These are phyloP conservation scores for Oreochromis niloticus DNA, from an alignment of 2,113 vertebrate genomes.

Conservation along the genomic window DNA sequence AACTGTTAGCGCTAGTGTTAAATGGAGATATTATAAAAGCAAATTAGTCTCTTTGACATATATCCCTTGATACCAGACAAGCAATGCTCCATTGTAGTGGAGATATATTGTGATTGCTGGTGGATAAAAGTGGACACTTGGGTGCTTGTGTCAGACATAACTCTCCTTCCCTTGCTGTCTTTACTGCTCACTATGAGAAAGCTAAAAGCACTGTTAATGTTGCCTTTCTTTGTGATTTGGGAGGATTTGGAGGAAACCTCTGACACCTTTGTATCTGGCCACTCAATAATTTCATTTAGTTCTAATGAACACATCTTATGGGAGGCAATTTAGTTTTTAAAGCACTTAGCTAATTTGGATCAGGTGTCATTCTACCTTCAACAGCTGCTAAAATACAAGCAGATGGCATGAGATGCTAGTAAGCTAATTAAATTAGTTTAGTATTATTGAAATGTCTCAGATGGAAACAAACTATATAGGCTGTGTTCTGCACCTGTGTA, in stretches of 20 bases:
- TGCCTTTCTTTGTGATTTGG: constrained; percentile 35
- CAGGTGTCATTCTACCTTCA: neutral
- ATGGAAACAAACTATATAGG: constrained; percentile 26
- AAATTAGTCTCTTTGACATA: neutral
- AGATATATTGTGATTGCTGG: constrained; percentile 29
- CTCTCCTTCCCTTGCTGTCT: constrained; percentile 21
- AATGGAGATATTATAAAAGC: neutral
- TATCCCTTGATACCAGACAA: neutral
- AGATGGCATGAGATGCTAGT: constrained; percentile 8
- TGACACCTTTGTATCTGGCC: constrained; percentile 26
- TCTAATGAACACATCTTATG: neutral
- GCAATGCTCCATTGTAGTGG: neutral
- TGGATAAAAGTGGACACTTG: constrained; percentile 33
- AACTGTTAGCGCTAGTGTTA: neutral
- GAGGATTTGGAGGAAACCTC: constrained; percentile 12
- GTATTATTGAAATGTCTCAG: constrained; percentile 22
- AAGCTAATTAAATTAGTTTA: constrained; percentile 32
- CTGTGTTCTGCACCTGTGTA: constrained; percentile 20
- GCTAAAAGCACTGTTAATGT: constrained; percentile 48
- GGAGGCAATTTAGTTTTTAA: neutral
- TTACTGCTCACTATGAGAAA: constrained; percentile 37
- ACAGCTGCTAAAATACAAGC: neutral
- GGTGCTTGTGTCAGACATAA: constrained; percentile 43
- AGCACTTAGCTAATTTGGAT: neutral
- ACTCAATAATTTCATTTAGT: constrained; percentile 30